These are phyloP conservation scores for Coptotermes formosanus DNA, from an alignment of 1,140 invertebrate species.

Conservation along the genomic window DNA sequence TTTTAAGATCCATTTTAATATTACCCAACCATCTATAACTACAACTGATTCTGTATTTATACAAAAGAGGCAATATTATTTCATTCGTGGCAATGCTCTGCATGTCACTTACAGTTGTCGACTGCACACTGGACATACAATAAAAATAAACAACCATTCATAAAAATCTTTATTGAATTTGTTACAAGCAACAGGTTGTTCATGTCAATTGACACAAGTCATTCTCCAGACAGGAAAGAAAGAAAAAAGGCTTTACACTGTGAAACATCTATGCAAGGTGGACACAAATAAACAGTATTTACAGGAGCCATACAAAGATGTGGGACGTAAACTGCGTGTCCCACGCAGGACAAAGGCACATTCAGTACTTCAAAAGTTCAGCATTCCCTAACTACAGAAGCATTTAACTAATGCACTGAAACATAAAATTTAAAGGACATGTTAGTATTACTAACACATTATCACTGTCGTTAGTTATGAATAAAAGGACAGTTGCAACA, in stretches of 20 bases:
- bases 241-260: background rate
- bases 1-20: too few species aligned
- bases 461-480: background rate
- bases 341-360: too few species aligned
- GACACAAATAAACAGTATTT: constrained; percentile 1
- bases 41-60: too few species aligned
- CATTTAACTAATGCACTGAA: background rate
- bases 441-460: background rate
- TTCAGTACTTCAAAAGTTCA: too few species aligned
- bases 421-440: background rate
- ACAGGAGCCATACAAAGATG: background rate
- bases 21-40: too few species aligned
- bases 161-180: background rate
- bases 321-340: background rate
- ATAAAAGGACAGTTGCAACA: background rate
- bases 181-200: background rate
- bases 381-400: background rate
- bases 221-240: background rate
- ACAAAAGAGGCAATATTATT: too few species aligned
- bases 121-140: too few species aligned
- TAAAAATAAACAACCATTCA: background rate
- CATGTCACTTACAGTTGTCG: too few species aligned
- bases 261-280: background rate
- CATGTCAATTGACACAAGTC: too few species aligned
- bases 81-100: too few species aligned